A percentile compares a stretch with the other conserved stretches of the same genome.
Conservation (phyloP, 30 jellyfish, hydroid and myxozoan species). For the Turritopsis dohrnii region DNA sequence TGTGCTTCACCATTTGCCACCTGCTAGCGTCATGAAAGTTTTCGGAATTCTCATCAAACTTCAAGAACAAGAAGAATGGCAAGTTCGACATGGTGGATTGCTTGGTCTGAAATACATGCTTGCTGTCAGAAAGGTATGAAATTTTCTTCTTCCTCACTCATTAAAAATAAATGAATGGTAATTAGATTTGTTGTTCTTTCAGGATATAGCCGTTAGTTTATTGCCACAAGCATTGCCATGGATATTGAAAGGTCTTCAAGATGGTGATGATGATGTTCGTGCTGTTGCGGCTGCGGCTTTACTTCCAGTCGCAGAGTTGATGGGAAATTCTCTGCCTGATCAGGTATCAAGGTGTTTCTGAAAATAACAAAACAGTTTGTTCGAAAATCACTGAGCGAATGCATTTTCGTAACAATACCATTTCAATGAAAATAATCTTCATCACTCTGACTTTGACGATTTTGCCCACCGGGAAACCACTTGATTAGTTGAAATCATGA, state of each 20-base stretch:
- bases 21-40: conserved; percentile 71
- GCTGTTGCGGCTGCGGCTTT: conserved; percentile 97
- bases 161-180: not conserved
- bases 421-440: too few relatives aligned
- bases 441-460: too few relatives aligned
- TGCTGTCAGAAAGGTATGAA: conserved; percentile 86
- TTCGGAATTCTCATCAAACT: conserved; percentile 51
- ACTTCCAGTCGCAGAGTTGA: conserved; percentile 87
- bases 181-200: not conserved
- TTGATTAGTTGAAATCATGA: too few relatives aligned
- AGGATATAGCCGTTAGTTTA: conserved; percentile 86
- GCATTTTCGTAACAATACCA: too few relatives aligned
- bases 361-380: too few relatives aligned
- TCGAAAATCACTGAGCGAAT: too few relatives aligned
- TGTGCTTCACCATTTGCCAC: conserved; percentile 74
- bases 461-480: too few relatives aligned
- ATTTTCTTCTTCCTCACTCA: not conserved
- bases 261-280: conserved; percentile 91
- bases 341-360: conserved; percentile 38
- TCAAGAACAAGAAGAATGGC: conserved; percentile 84
- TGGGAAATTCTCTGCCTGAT: conserved; percentile 45
- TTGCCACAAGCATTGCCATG: conserved; percentile 84
- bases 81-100: conserved; percentile 94
- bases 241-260: conserved; percentile 74
- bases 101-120: conserved; percentile 88